phyloP scores from a whole-genome alignment of 2,888 invertebrate genomes.

The Apamea monoglypha region DNA sequence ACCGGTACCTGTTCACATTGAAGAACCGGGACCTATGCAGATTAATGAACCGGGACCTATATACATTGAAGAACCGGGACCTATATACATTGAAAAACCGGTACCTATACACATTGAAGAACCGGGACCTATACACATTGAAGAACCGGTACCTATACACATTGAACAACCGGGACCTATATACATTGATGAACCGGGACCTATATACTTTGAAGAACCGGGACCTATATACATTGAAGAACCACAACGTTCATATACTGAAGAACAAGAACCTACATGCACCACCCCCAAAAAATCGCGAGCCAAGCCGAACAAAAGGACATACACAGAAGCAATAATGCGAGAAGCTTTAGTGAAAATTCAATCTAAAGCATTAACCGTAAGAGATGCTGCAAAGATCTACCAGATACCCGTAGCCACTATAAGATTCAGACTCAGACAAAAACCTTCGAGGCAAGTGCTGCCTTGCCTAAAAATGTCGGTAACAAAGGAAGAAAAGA shows the following conservation, averaged over 20 bases:
- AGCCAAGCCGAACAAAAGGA: not conserved
- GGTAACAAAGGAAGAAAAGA: slow-evolving; percentile 11
- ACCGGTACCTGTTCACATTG: too few relatives aligned
- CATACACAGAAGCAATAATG: slow-evolving; percentile 18
- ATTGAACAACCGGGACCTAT: not conserved
- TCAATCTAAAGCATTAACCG: slow-evolving; percentile 4
- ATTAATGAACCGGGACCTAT: not conserved
- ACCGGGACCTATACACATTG: not conserved
- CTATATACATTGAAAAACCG: not conserved
- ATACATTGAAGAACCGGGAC: not conserved
- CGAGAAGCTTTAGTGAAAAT: slow-evolving; percentile 18
- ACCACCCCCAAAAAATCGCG: not conserved
- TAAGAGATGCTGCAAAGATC: slow-evolving; percentile 12
- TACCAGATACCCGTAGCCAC: slow-evolving; percentile 1
- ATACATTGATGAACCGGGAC: not conserved
- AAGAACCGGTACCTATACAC: not conserved
- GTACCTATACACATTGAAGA: not conserved
- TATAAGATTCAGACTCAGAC: slow-evolving; percentile 10
- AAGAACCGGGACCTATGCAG: not conserved
- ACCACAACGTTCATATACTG: not conserved
- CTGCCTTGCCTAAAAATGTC: not conserved
- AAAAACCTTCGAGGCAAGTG: not conserved
- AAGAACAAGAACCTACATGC: not conserved
- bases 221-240: not conserved
- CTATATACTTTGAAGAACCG: not conserved